Base-by-base conservation (phyloP, 2,888 invertebrate genomes). In the Parnassius orleans region DNA sequence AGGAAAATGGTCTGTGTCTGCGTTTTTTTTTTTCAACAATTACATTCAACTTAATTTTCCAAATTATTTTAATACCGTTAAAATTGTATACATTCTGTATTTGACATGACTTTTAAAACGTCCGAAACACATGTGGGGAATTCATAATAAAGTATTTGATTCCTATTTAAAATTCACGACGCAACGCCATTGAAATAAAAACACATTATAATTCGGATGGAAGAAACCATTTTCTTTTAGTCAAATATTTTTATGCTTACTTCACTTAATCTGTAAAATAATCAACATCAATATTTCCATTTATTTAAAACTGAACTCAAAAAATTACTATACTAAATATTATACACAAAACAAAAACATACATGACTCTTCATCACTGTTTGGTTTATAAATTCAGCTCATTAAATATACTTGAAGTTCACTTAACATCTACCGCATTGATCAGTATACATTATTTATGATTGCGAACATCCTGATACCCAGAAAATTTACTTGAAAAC, bases 401-500 rank as follows among this genome's bases (percentile, higher is more conserved):
- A 42, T 51, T 44, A 48, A 9, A 9, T 14, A 48, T 12, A 47
- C 14, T 24, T 56, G 5, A 46, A 58, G 46, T 52, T 54, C 51
- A 59, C 44, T 47, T 52, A 59, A 59, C 58, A 63, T 63, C 59
- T 51, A 57, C 15, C 33, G 14, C 63, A 56, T 61, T 61, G 57
- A 62, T 64, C 50, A 44, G 14, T 41, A 47, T 53, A 59, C 53
- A 41, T 55, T 56, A 53, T 53, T 50, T 43, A 50, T 10, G 50
- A 64, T 64, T 60, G 47, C 57, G 24, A 44, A 64, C 53, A 64
- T 64, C 55, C 61, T 47, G 50, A 55, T 53, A 50, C 48, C 33
- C 50, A 44, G 42, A 66, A 75, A 70, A 69, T 68, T 72, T 69
- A 66, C 71, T 59, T 66, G 69, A 72, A 68, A 59, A 56, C 53